phyloP scores from a whole-genome alignment of 1,140 invertebrate genomes.

The Drosophila leontia region DNA sequence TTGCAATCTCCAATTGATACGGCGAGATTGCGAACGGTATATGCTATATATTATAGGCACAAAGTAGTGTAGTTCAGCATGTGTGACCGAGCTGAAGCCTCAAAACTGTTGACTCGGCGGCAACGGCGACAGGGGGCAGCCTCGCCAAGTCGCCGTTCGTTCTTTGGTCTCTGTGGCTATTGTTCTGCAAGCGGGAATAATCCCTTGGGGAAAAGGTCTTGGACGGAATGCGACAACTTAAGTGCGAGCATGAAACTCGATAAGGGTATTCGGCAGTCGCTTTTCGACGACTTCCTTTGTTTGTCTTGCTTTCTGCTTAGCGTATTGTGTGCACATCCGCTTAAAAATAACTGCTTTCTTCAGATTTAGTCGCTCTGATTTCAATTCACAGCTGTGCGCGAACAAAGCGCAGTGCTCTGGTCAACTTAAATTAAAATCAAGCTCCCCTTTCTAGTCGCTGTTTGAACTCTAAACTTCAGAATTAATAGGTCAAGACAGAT shows the following conservation, averaged over 20 bases:
- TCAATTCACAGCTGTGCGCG: slow-evolving; percentile 27
- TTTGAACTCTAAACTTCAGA: slow-evolving; percentile 5
- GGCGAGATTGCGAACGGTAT: slow-evolving; percentile 7
- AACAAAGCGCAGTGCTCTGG: slow-evolving; percentile 16
- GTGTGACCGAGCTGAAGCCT: slow-evolving; percentile 41
- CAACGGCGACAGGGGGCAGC: slow-evolving; percentile 13
- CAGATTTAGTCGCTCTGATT: slow-evolving; percentile 41
- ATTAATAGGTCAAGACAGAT: slow-evolving; percentile 12
- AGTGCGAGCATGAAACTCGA: slow-evolving; percentile 23
- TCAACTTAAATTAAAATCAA: slow-evolving; percentile 10
- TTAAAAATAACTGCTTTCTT: slow-evolving; percentile 67
- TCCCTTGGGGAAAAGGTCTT: slow-evolving; percentile 7
- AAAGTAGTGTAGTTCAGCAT: not conserved
- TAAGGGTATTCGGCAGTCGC: slow-evolving; percentile 37
- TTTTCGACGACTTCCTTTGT: slow-evolving; percentile 26
- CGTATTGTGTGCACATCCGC: slow-evolving; percentile 48
- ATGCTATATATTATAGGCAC: not conserved
- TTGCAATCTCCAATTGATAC: slow-evolving; percentile 63
- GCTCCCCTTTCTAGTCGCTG: not conserved
- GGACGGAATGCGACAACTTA: slow-evolving; percentile 23
- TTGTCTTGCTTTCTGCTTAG: slow-evolving; percentile 27
- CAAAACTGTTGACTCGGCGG: slow-evolving; percentile 49
- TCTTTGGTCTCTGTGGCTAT: slow-evolving; percentile 12
- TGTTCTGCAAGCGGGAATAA: slow-evolving; percentile 31
- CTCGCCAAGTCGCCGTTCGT: slow-evolving; percentile 20